These are phyloP conservation scores for Drosophila maculinotata DNA, from an alignment of 2,888 invertebrate species.

Conservation along the genomic window DNA sequence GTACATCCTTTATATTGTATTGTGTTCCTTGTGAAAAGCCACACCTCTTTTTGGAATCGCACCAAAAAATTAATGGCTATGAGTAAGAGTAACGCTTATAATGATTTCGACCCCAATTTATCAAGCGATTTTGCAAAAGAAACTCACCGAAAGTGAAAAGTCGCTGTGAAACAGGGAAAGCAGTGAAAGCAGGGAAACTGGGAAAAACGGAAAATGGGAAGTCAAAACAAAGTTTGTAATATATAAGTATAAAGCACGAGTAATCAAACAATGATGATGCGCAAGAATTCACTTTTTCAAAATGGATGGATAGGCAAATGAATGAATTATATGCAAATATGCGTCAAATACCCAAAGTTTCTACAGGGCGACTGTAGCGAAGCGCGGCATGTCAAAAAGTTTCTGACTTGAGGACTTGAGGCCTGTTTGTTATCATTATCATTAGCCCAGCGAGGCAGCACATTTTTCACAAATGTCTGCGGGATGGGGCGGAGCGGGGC, in stretches of 20 bases:
- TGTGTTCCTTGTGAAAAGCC: slow-evolving; percentile 10
- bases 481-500: not conserved
- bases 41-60: slow-evolving; percentile 2
- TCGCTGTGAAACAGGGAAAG: slow-evolving; percentile 44
- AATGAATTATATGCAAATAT: slow-evolving; percentile 78
- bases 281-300: slow-evolving; percentile 82
- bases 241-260: slow-evolving; percentile 72
- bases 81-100: slow-evolving; percentile 77
- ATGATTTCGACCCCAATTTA: slow-evolving; percentile 82
- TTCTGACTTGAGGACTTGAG: slow-evolving; percentile 76
- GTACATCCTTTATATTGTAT: slow-evolving; percentile 16
- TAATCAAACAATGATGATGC: slow-evolving; percentile 83
- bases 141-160: slow-evolving; percentile 61
- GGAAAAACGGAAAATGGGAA: too few relatives aligned
- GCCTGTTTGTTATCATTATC: slow-evolving; percentile 82
- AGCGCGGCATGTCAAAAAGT: slow-evolving; percentile 78
- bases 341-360: slow-evolving; percentile 42
- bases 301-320: slow-evolving; percentile 72
- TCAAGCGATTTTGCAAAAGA: slow-evolving; percentile 69
- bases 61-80: slow-evolving; percentile 72
- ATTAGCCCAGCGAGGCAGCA: slow-evolving; percentile 62
- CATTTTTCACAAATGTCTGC: slow-evolving; percentile 52
- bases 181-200: too few relatives aligned
- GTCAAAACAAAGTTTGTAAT: slow-evolving; percentile 60
- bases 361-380: slow-evolving; percentile 9